phyloP scores from a whole-genome alignment of 2,797 vertebrate species.

The Spinibarbus caldwelli region DNA sequence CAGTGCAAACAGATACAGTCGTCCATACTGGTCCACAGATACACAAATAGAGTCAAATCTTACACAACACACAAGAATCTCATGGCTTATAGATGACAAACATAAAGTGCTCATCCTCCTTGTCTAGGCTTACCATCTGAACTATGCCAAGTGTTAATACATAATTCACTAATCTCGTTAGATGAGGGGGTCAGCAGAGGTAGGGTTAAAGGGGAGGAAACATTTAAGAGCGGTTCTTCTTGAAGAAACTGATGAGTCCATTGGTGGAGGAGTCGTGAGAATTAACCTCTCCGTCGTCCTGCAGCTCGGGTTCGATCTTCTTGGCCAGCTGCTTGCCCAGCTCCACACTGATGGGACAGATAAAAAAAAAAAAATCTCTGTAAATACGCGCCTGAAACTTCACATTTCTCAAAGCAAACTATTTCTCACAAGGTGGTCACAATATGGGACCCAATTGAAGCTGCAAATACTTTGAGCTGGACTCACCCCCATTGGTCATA shows the following conservation, averaged over 20 bases:
- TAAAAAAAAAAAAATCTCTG: not conserved
- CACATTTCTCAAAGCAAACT: not conserved
- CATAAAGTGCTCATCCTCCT: constrained; percentile 67
- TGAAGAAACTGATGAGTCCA: constrained; percentile 94
- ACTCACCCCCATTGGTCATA: constrained; percentile 99
- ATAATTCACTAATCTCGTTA: constrained; percentile 30
- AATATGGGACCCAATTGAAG: not conserved
- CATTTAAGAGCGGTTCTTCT: constrained; percentile 85
- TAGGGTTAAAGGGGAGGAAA: not conserved
- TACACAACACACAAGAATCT: constrained; percentile 54
- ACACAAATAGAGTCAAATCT: constrained; percentile 56
- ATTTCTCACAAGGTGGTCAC: not conserved
- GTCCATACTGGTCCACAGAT: constrained; percentile 51
- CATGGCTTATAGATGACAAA: constrained; percentile 55
- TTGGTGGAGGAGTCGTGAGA: constrained; percentile 97
- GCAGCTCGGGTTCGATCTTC: constrained; percentile 95
- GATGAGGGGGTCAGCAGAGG: constrained; percentile 11
- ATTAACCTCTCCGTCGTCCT: constrained; percentile 81
- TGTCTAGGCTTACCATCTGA: constrained; percentile 27
- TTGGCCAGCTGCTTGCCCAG: constrained; percentile 97
- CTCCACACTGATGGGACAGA: constrained; percentile 82
- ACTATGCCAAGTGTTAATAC: constrained; percentile 37
- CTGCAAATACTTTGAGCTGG: not conserved
- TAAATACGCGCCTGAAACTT: not conserved
- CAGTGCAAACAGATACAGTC: constrained; percentile 26